Base-by-base conservation (phyloP, 2,888 invertebrate species). In the Limnephilus auricula region DNA sequence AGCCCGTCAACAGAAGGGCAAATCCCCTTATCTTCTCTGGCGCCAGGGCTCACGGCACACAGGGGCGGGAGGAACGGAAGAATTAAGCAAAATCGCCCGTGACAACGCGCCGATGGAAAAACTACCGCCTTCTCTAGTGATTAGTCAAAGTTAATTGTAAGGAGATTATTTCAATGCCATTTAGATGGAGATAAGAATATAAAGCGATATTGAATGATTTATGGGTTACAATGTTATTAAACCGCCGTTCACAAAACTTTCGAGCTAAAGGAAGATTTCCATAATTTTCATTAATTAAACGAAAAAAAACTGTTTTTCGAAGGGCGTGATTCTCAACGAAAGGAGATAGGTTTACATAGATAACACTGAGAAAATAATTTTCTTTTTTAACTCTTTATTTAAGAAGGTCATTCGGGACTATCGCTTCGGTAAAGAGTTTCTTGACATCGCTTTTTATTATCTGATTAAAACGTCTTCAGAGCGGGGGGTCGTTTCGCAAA, bases 1-100 rank as follows among this genome's bases (percentile, higher is more conserved):
- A 88, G 65, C 88, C 91, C 84, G 91, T 91, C 91, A 89, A 91
- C 91, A 91, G 89, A 91, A 84, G 89, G 80, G 87, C 78, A 89
- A 91, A 87, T 90, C 90, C 90, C 88, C 65, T 90, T 87, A 90
- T 90, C 90, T 45, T 13, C n/a, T 65, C 25, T 25, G 65, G 65
- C 65, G 65, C 65, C 65, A 65, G 6, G 65, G 65, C 25, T 25
- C 25, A 25, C 65, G n/a, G 65, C 9, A 65, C 65, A 65, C 65
- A 25, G 65, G 25, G 25, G 65, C 32, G 45, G 45, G 34, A 40
- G 45, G 25, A 85, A n/a, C 37, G 85, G 85, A 40, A 80, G 89
- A 89, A 80, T 89, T 65, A 45, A 50, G 82, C 82, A 83, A 83
- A 40, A 80, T 31, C 83, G 45, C 80, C 82, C 65, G 80, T 83